phyloP scores from a whole-genome alignment of 2,797 vertebrate genomes.

The Sphaeramia orbicularis region DNA sequence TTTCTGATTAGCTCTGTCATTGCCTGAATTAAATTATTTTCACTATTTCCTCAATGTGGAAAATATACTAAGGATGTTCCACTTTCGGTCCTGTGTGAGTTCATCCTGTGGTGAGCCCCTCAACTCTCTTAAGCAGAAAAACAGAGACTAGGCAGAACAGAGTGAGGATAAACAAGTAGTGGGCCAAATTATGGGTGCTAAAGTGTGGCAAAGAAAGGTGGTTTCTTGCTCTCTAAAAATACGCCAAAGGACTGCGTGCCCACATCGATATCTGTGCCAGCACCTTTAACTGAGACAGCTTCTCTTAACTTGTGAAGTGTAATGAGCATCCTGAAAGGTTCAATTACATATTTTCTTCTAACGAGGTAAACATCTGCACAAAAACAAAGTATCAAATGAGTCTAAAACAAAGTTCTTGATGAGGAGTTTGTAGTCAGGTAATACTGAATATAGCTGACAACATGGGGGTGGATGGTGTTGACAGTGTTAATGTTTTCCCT shows the following conservation, averaged over 20 bases:
- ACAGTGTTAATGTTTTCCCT: constrained; percentile 67
- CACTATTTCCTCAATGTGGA: constrained; percentile 12
- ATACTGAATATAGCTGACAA: constrained; percentile 56
- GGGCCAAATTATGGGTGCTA: constrained; percentile 79
- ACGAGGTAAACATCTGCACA: constrained; percentile 64
- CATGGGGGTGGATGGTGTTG: constrained; percentile 71
- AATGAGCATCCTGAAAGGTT: constrained; percentile 70
- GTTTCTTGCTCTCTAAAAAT: constrained; percentile 78
- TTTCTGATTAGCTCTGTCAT: constrained; percentile 42
- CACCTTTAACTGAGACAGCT: constrained; percentile 64
- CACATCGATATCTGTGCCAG: constrained; percentile 60
- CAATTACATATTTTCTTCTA: constrained; percentile 76
- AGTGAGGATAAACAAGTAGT: constrained; percentile 73
- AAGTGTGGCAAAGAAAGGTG: constrained; percentile 74
- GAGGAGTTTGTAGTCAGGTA: constrained; percentile 70
- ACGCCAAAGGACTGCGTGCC: constrained; percentile 52
- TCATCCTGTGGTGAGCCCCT: constrained; percentile 54
- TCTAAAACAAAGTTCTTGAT: constrained; percentile 67
- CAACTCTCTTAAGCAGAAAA: constrained; percentile 72
- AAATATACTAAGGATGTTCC: constrained; percentile 40
- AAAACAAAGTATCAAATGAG: constrained; percentile 68
- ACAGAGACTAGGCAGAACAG: constrained; percentile 57
- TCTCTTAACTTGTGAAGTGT: constrained; percentile 63
- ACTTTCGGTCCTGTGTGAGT: constrained; percentile 39
- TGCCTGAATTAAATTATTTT: constrained; percentile 39